These are phyloP conservation scores for Poecilia picta DNA, from an alignment of 2,797 vertebrate species.

Conservation along the genomic window DNA sequence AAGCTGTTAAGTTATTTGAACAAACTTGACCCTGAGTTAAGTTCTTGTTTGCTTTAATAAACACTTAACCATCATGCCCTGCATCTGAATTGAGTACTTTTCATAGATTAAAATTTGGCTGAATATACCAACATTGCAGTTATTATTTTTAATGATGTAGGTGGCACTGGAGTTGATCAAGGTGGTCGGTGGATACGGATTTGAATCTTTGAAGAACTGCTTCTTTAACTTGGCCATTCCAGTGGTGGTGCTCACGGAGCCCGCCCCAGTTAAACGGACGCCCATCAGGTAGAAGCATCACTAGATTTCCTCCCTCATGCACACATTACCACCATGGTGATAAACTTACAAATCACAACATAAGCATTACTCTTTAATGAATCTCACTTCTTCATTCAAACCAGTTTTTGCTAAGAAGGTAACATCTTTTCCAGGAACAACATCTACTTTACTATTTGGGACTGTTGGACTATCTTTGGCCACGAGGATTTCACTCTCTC, in stretches of 20 bases:
- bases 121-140: background rate
- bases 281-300: constrained; percentile 87
- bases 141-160: constrained; percentile 65
- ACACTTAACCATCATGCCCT: background rate
- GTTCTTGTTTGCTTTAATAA: background rate
- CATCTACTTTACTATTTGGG: constrained; percentile 98
- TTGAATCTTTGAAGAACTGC: constrained; percentile 95
- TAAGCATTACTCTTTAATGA: background rate
- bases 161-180: constrained; percentile 96
- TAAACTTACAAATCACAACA: background rate
- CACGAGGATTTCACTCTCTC: constrained; percentile 95
- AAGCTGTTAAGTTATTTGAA: background rate
- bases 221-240: constrained; percentile 99
- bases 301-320: background rate
- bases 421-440: constrained; percentile 83
- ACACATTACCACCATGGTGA: background rate
- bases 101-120: background rate
- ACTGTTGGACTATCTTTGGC: constrained; percentile 93
- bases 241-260: constrained; percentile 92
- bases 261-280: constrained; percentile 88
- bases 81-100: background rate
- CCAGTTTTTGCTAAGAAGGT: background rate
- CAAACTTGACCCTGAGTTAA: too few relatives aligned
- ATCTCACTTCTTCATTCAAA: background rate
- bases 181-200: constrained; percentile 86